phyloP scores from a whole-genome alignment of 2,888 invertebrate species.

The Spialia ferax region DNA sequence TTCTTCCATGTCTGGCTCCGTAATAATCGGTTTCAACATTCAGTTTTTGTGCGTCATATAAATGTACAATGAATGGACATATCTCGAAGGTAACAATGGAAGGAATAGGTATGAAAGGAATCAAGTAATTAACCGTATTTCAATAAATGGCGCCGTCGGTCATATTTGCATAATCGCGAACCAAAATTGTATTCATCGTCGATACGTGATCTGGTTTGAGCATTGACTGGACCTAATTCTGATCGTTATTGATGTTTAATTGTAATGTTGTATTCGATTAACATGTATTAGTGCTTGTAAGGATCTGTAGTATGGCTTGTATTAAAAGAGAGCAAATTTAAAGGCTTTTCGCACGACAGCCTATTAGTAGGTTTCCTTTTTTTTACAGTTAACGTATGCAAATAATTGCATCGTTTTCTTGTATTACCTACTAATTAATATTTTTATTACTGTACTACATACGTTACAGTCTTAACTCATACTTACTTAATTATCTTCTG shows the following conservation, averaged over 20 bases:
- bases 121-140: conserved; percentile 43
- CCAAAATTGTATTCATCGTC: conserved; percentile 48
- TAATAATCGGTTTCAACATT: conserved; percentile 10
- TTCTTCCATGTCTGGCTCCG: neutral
- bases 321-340: no score
- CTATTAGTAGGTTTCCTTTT: no score
- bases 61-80: conserved; percentile 16
- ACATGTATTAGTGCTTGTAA: conserved; percentile 15
- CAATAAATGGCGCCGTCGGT: conserved; percentile 41
- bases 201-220: conserved; percentile 47
- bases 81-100: conserved; percentile 40
- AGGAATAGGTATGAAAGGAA: conserved; percentile 29
- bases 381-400: no score
- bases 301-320: neutral
- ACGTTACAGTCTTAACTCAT: no score
- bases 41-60: conserved; percentile 25
- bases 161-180: conserved; percentile 52
- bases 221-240: conserved; percentile 40
- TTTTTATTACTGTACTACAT: no score
- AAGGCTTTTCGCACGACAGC: no score
- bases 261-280: conserved; percentile 20
- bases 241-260: conserved; percentile 38
- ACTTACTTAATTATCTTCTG: no score
- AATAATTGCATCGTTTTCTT: no score
- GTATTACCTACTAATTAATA: no score